phyloP scores from a whole-genome alignment of 2,888 invertebrate genomes.

The Baccha elongata region DNA sequence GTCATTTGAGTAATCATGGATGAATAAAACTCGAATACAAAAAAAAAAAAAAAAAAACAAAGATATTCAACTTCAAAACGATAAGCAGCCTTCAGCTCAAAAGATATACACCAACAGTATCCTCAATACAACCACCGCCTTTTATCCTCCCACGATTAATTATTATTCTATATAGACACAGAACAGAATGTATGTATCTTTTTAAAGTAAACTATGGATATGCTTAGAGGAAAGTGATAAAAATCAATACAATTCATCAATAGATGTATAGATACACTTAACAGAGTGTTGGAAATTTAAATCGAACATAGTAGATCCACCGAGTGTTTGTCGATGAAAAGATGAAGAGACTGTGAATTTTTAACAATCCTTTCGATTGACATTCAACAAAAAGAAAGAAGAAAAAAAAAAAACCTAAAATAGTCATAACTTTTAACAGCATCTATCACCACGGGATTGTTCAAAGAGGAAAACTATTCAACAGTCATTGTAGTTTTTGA shows the following conservation, averaged over 20 bases:
- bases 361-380: constrained; percentile 15
- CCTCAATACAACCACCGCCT: constrained; percentile 23
- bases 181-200: constrained; percentile 24
- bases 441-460: constrained; percentile 12
- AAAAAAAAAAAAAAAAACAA: neutral
- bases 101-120: constrained; percentile 20
- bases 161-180: constrained; percentile 22
- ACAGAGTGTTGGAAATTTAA: constrained; percentile 23
- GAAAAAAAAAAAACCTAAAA: constrained; percentile 10
- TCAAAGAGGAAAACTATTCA: constrained; percentile 10
- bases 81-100: constrained; percentile 16
- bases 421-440: constrained; percentile 24
- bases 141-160: constrained; percentile 13
- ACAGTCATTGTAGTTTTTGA: constrained; percentile 15
- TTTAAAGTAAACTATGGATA: neutral
- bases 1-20: constrained; percentile 35
- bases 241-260: constrained; percentile 53
- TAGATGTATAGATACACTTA: constrained; percentile 32
- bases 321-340: neutral
- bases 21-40: constrained; percentile 49
- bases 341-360: constrained; percentile 14
- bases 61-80: constrained; percentile 6
- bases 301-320: constrained; percentile 21
- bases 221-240: neutral
- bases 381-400: neutral